phyloP scores from a whole-genome alignment of 2,797 vertebrate species.

The Siniperca undulata region DNA sequence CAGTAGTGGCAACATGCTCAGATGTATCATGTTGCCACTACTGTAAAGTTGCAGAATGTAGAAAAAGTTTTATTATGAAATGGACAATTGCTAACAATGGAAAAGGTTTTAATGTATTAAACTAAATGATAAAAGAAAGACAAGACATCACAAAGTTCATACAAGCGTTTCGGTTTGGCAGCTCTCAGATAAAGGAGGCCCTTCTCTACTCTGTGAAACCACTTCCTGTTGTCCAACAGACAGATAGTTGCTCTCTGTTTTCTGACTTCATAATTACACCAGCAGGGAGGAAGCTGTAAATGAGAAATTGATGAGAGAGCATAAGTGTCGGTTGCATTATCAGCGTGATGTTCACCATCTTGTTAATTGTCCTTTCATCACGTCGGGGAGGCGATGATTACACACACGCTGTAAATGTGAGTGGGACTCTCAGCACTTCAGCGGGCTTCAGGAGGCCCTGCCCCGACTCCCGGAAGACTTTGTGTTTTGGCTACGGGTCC shows the following conservation, averaged over 20 bases:
- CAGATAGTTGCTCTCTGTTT: conserved; percentile 28
- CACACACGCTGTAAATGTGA: conserved; percentile 46
- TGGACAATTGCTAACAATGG: no score
- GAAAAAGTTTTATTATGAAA: no score
- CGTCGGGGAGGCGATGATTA: conserved; percentile 44
- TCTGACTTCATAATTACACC: conserved; percentile 11
- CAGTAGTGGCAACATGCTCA: no score
- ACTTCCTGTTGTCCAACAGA: conserved; percentile 60
- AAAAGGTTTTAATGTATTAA: no score
- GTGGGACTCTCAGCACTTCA: conserved; percentile 41
- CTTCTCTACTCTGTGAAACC: conserved; percentile 16
- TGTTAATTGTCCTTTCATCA: conserved; percentile 75
- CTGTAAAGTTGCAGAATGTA: no score
- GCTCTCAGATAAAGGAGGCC: conserved; percentile 33
- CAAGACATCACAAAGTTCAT: no score
- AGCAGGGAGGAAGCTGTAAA: conserved; percentile 55
- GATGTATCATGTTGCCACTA: no score
- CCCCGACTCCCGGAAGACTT: conserved; percentile 60
- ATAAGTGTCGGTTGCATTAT: conserved; percentile 23
- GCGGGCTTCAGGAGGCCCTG: conserved; percentile 27
- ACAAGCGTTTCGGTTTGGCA: conserved; percentile 20
- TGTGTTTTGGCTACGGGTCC: conserved; percentile 75
- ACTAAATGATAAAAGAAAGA: no score
- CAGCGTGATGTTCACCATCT: conserved; percentile 56
- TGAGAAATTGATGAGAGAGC: conserved; percentile 67